Base-by-base conservation (phyloP, 2,113 vertebrate species). In the Chitala chitala region DNA sequence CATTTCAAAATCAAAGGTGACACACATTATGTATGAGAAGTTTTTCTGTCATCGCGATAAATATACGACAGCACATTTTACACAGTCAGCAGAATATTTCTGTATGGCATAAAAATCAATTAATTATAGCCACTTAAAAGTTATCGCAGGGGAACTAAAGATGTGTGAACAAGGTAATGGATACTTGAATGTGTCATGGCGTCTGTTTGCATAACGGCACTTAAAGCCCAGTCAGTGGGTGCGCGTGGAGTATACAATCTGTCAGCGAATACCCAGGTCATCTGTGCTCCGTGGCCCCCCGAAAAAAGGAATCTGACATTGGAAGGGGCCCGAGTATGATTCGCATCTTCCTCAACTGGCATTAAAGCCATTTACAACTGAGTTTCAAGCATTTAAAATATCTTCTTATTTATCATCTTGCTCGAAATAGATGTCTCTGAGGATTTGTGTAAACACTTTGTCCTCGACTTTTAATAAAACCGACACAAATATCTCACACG, bases 401-500 rank as follows among this genome's bases (percentile, higher is more conserved):
- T 71, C 70, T 46, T 54, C 17, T 22, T 40, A 59, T 59, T 59
- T 36, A 58, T 55, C 38, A 72, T 59, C 31, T 72, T 20, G 54
- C 20, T 54, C 10, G 22, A 33, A 56, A 58, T 29, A 38, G 38
- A 24, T 46, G 33, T 33, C 22, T 58, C 29, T 50, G 33, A 20
- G 8, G 33, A 36, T 36, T 36, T 29, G 38, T 54, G 26, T 58
- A 44, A 17, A 72, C 42, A 72, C 20, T 42, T 55, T 36, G 51
- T 53, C 50, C 31, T 22, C 31, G 24, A n/a, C n/a, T 10, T 44
- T 7, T 58, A n/a, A 44, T 38, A 63, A 58, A n/a, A 72, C 29
- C 36, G 13, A 6, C 54, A 72, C 36, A n/a, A 66, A 44, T 44
- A 66, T 20, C 22, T 15, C 24, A 40, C n/a, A 3, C 40, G 38